Base-by-base conservation (phyloP, 2,888 invertebrate genomes). In the Mesorhabditis spiculigera region DNA sequence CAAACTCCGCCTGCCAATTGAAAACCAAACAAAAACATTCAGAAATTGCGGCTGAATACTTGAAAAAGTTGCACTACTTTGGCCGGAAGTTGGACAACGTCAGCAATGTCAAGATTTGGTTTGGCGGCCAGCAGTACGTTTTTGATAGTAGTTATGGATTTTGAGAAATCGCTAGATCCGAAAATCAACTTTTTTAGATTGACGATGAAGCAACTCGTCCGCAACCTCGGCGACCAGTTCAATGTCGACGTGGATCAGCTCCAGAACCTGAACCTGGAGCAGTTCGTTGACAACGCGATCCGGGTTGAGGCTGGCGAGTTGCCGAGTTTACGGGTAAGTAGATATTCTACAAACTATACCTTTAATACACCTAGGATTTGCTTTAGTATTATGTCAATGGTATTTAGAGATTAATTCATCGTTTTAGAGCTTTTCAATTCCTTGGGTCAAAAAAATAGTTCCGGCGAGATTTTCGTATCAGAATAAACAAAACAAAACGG, bases 21-120 rank as follows among this genome's bases (percentile, higher is more conserved):
- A n/a, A n/a, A n/a, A n/a, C n/a, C n/a, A n/a, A n/a, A n/a, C n/a
- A n/a, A n/a, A n/a, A n/a, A n/a, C n/a, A n/a, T n/a, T 50, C n/a
- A 50, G 58, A 84, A 73, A 83, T 84, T 41, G 83, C 82, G 10
- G 81, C 82, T 4, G 83, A 84, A 67, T 78, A 79, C 5, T 68
- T 84, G 65, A 82, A 82, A 66, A 78, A 81, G 63, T 72, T 84
- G 64, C 84, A 84, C 70, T 84, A 84, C 68, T 84, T 84, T 50
- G 84, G 84, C 4, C 66, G 84, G 5, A 82, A 82, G 58, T 70
- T 84, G n/a, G 81, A 84, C 43, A 79, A 83, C 45, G 84, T 83
- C n/a, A 80, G 75, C 5, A 79, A 78, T 69, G 81, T 84, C 45
- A 76, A 79, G 63, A 78, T 84, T 16, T 84, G 84, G 84, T 84